Percentiles rank a stretch among this genome's conserved stretches.
These are phyloP conservation scores for Danio kyathit DNA, from an alignment of 2,797 vertebrate species.

Conservation along the genomic window DNA sequence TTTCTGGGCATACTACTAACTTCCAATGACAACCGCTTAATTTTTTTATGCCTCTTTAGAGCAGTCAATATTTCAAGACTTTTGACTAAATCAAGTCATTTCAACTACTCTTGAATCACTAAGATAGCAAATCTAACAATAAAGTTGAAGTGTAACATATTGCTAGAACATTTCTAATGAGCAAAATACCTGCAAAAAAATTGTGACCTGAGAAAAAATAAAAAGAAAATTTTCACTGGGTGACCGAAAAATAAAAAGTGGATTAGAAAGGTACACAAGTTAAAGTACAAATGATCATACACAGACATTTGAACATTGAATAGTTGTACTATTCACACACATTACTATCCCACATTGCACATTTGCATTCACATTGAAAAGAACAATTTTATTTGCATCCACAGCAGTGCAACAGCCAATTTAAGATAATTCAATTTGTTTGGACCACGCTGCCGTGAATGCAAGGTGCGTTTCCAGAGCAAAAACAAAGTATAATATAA, in stretches of 20 bases:
- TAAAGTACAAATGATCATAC: slow-evolving; percentile 61
- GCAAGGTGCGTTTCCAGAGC: slow-evolving; percentile 68
- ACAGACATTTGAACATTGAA: slow-evolving; percentile 75
- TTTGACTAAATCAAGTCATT: background rate
- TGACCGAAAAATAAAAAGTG: slow-evolving; percentile 29
- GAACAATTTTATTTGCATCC: slow-evolving; percentile 73
- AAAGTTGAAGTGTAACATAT: background rate
- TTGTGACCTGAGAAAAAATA: slow-evolving; percentile 31
- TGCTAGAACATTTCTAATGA: slow-evolving; percentile 30
- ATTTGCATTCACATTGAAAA: slow-evolving; percentile 79
- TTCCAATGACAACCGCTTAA: background rate
- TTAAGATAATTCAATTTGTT: background rate
- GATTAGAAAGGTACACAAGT: slow-evolving; percentile 37
- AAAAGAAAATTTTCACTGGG: slow-evolving; percentile 25
- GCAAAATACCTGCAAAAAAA: slow-evolving; percentile 45
- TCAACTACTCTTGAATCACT: slow-evolving; percentile 11
- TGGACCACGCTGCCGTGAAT: slow-evolving; percentile 76
- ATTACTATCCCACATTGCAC: slow-evolving; percentile 60
- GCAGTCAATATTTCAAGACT: slow-evolving; percentile 11
- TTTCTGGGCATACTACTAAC: slow-evolving; percentile 11
- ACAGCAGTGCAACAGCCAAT: slow-evolving; percentile 73
- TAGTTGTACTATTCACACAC: slow-evolving; percentile 66
- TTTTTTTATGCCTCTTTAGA: background rate
- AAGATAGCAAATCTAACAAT: background rate
- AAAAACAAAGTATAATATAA: slow-evolving; percentile 78